Evolutionary conservation across 1,140 invertebrate genomes (phyloP), one percentile per base, ranked within the genome.

Genomic region (Camponotus pennsylvanicus): DNA sequence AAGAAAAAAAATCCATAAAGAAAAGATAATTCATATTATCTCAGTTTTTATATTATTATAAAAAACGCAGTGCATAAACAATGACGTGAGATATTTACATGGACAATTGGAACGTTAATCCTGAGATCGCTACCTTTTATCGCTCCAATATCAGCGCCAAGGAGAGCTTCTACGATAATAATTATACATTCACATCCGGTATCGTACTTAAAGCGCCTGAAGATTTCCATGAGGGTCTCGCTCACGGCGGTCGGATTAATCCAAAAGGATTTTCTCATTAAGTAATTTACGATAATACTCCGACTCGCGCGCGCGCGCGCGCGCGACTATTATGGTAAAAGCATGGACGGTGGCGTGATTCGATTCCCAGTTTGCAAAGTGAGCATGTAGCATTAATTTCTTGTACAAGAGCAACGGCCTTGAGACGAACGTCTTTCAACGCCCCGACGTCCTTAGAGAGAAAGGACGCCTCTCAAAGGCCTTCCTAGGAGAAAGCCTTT

Each of bases 401-500:
- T 76, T 64, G 66, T n/a, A 40, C 86, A 84, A 89, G 88, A 86
- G 85, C 75, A 90, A 88, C 89, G 89, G 76, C 89, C 89, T 90
- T 90, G 89, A 90, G 70, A 90, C 88, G 71, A 82, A 85, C 86
- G 27, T 90, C 89, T 73, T 88, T 59, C 85, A 82, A 9, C 85
- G 61, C 13, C 85, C 80, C 76, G 82, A 69, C 89, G 89, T 90
- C 89, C 89, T 90, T 90, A 90, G 80, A 90, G 89, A 90, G 89
- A 90, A 90, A 90, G 89, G 89, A 90, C 86, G 86, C 83, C 69
- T 78, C 61, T 83, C 63, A 61, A 42, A 89, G 89, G 88, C 89
- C 89, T 90, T 90, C 88, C 88, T 61, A 49, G 89, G 88, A 90
- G 89, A 90, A 90, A 90, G 89, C 89, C 70, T 90, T 75, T 52